Base-by-base conservation (phyloP, 2,888 invertebrate genomes). In the Tinea pellionella region DNA sequence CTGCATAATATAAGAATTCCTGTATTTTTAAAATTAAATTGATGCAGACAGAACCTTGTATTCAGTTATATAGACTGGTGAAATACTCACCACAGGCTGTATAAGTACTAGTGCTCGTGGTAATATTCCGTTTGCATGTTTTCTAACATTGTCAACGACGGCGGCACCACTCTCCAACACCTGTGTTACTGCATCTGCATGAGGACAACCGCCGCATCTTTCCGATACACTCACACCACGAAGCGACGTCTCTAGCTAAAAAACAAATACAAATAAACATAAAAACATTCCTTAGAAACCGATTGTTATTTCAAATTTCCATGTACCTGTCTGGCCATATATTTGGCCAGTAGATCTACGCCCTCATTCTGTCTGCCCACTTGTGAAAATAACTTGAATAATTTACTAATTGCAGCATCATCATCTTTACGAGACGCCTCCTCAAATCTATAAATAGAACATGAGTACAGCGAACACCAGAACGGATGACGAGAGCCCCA, bases 301-400 rank as follows among this genome's bases (percentile, higher is more conserved):
- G 6, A 24, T 24, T 6, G 6, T 6, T 24, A 24, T 6, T 24
- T 24, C 3, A 24, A 2, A 24, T 6, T 24, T 24, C 24, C 24
- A 24, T 24, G 6, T 66, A 93, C 93, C 89, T 96, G 96, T 9
- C 90, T 89, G 64, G 96, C 94, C 9, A 98, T 89, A 76, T 97
- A 98, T 55, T 90, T 90, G 30, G 96, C 95, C 71, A 98, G 96
- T 68, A 96, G 92, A 62, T 91, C 91, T 12, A 99, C 90, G 0
- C 99, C 99, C 67, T 96, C 95, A 43, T 94, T 92, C 63, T 98
- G 95, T 80, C 96, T 93, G 15, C 96, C 96, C 8, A 99, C 88
- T 62, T 98, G 88, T 0, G 99, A 99, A 80, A 98, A 99, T 70
- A 99, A 92, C 80, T 98, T 98, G 78, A 99, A 99, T 74, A 98